These are phyloP conservation scores for Drosophila kohkoa DNA, from an alignment of 1,140 invertebrate genomes.

Conservation along the genomic window DNA sequence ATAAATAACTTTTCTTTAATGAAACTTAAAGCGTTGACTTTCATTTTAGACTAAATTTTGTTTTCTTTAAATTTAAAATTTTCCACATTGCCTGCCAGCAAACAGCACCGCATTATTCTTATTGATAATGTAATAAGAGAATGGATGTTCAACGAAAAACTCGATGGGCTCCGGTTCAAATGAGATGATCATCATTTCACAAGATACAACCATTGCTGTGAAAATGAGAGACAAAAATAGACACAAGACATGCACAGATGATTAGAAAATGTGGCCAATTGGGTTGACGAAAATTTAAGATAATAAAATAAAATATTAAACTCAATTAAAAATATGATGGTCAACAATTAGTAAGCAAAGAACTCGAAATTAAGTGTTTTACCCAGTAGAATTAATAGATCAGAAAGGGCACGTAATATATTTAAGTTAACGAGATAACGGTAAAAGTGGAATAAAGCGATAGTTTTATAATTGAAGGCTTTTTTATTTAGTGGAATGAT, in stretches of 20 bases:
- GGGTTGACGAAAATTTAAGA: background rate
- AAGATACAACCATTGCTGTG: conserved; percentile 10
- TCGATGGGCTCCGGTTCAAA: conserved; percentile 21
- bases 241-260: background rate
- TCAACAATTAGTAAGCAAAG: too few relatives aligned
- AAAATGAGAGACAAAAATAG: conserved; percentile 11
- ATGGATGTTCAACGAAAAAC: conserved; percentile 55
- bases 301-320: too few relatives aligned
- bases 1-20: too few relatives aligned
- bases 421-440: too few relatives aligned
- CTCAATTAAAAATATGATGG: too few relatives aligned
- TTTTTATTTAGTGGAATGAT: background rate
- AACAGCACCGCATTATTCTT: conserved; percentile 39
- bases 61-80: conserved; percentile 1
- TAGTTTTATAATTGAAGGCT: background rate
- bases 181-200: background rate
- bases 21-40: too few relatives aligned
- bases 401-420: too few relatives aligned
- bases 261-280: background rate
- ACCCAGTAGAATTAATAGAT: too few relatives aligned
- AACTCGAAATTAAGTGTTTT: too few relatives aligned
- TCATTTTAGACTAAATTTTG: too few relatives aligned
- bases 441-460: too few relatives aligned
- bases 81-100: conserved; percentile 33
- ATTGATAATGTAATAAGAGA: conserved; percentile 53